Conservation (phyloP, 1,140 invertebrate genomes). For the Cecropterus lyciades region DNA sequence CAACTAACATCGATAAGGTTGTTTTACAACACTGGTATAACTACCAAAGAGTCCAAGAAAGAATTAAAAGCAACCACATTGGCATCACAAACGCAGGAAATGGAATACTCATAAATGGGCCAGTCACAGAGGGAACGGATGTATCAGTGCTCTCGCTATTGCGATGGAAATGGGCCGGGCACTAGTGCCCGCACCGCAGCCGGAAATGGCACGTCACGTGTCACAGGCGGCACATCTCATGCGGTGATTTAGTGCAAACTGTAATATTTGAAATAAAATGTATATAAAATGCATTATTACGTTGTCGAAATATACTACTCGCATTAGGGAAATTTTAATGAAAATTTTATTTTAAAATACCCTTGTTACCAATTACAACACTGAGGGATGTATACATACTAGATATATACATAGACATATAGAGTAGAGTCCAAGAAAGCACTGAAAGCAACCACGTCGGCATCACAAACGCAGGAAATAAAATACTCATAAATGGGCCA, state of each 20-base stretch:
- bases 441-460: constrained; percentile 14
- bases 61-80: constrained; percentile 10
- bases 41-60: constrained; percentile 2
- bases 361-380: too few relatives aligned
- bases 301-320: too few relatives aligned
- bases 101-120: constrained; percentile 40
- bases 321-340: too few relatives aligned
- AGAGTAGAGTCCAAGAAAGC: not conserved
- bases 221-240: constrained; percentile 3
- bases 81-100: constrained; percentile 54
- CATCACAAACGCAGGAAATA: constrained; percentile 57
- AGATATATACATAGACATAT: too few relatives aligned
- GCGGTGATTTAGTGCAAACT: not conserved
- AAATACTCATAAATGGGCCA: constrained; percentile 37
- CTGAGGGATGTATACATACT: too few relatives aligned
- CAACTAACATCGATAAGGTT: not conserved
- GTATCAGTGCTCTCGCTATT: constrained; percentile 49
- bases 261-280: not conserved
- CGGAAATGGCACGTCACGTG: constrained; percentile 48
- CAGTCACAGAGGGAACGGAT: constrained; percentile 47
- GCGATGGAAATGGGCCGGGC: constrained; percentile 57
- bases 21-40: not conserved
- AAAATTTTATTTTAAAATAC: too few relatives aligned
- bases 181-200: constrained; percentile 48
- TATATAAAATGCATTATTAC: too few relatives aligned